These are phyloP conservation scores for Aproaerema taeniolella DNA, from an alignment of 2,888 invertebrate species.

Conservation along the genomic window DNA sequence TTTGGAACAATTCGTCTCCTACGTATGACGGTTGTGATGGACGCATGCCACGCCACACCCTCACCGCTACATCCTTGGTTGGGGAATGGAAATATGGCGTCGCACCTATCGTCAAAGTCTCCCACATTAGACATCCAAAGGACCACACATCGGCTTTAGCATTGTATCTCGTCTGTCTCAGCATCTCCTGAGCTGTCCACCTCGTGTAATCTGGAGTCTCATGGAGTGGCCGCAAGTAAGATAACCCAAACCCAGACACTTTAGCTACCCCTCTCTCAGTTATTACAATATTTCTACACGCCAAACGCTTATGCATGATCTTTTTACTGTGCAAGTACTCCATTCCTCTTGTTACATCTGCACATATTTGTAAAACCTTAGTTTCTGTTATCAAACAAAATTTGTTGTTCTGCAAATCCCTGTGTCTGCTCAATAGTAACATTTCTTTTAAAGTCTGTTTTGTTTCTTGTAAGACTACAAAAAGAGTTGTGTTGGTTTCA, in stretches of 20 bases:
- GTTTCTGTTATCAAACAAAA: constrained; percentile 80
- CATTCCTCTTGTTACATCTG: constrained; percentile 84
- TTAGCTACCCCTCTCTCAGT: constrained; percentile 82
- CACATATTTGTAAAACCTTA: constrained; percentile 79
- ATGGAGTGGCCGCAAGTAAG: constrained; percentile 79
- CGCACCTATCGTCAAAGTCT: constrained; percentile 86
- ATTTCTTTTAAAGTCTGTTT: constrained; percentile 83
- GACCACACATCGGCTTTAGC: constrained; percentile 90
- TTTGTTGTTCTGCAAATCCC: constrained; percentile 70
- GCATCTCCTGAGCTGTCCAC: constrained; percentile 88
- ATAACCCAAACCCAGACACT: constrained; percentile 85
- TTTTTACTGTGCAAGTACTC: constrained; percentile 81
- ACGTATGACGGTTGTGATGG: constrained; percentile 86
- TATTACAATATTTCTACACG: constrained; percentile 84
- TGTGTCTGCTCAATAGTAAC: constrained; percentile 78
- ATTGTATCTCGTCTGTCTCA: constrained; percentile 82
- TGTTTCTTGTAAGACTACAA: constrained; percentile 84
- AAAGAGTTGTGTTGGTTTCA: constrained; percentile 85
- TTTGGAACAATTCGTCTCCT: constrained; percentile 87
- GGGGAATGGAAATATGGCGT: constrained; percentile 86
- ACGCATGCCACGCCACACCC: constrained; percentile 83
- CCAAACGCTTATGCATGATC: constrained; percentile 85
- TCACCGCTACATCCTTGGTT: constrained; percentile 81
- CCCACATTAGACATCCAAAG: constrained; percentile 89
- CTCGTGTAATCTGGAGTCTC: constrained; percentile 85